Conservation (phyloP, 2,797 vertebrate genomes). For the Gobionotothen gibberifrons region DNA sequence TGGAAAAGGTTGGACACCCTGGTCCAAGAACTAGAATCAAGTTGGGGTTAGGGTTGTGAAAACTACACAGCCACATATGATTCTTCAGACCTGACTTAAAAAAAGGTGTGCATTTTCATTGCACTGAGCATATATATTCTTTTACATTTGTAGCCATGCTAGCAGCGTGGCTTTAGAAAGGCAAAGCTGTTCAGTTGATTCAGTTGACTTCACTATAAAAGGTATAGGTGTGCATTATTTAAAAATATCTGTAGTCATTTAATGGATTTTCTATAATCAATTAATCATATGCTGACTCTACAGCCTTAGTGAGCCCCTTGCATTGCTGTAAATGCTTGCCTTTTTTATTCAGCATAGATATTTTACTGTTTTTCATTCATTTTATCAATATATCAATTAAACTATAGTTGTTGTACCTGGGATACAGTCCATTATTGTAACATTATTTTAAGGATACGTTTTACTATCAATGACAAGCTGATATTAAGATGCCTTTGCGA, state of each 20-base stretch:
- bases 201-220: not conserved
- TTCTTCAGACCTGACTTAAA: slow-evolving; percentile 8
- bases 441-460: not conserved
- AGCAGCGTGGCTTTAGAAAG: not conserved
- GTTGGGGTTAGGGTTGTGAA: slow-evolving; percentile 21
- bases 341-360: not conserved
- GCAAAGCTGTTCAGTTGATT: not conserved
- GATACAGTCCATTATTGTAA: not conserved
- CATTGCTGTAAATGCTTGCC: not conserved
- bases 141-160: not conserved
- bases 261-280: not conserved
- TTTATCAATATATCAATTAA: not conserved
- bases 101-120: slow-evolving; percentile 1
- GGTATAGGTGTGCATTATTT: not conserved
- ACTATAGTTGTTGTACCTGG: too few species aligned
- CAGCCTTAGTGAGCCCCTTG: not conserved
- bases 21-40: slow-evolving; percentile 24
- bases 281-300: not conserved
- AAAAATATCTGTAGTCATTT: not conserved
- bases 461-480: not conserved
- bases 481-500: not conserved
- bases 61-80: slow-evolving; percentile 23
- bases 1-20: slow-evolving; percentile 34
- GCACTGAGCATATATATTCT: not conserved
- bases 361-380: not conserved